Percentiles rank a stretch among this genome's conserved stretches.
These are phyloP conservation scores for Heliocidaris tuberculata DNA, from an alignment of 35 echinoderm and acorn worm genomes.

Conservation along the genomic window DNA sequence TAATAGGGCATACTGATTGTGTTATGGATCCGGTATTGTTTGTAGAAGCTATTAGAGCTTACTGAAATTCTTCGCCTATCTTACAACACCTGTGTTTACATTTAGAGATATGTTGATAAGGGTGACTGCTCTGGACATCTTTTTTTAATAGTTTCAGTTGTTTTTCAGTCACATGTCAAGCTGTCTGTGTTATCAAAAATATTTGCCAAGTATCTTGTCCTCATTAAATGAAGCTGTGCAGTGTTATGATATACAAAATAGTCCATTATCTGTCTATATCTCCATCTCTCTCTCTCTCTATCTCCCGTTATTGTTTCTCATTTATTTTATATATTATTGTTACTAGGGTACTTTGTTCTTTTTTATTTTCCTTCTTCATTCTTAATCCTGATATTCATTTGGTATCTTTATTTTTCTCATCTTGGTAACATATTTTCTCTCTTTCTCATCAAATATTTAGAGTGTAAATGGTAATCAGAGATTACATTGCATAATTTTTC, in stretches of 20 bases:
- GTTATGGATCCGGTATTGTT: not conserved
- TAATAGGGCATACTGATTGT: not conserved
- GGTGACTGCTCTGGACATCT: not conserved
- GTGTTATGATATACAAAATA: not conserved
- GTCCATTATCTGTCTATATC: no score
- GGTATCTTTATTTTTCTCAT: no score
- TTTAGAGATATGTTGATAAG: not conserved
- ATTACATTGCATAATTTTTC: no score
- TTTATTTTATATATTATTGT: no score
- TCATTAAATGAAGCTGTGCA: not conserved
- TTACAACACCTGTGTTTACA: conserved; percentile 2
- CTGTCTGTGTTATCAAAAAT: not conserved
- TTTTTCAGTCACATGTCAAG: not conserved
- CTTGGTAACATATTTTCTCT: no score
- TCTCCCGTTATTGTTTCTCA: no score
- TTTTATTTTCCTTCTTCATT: no score
- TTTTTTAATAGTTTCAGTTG: not conserved
- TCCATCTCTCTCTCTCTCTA: no score
- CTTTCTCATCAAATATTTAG: no score
- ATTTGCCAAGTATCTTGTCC: not conserved
- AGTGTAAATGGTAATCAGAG: no score
- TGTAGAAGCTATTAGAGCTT: not conserved
- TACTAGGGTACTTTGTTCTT: no score
- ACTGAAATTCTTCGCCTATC: not conserved
- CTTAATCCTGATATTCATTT: no score